Percentiles rank a stretch among this genome's conserved stretches.
Evolutionary conservation across 2,113 vertebrate genomes (phyloP).

Genomic region (Gopherus flavomarginatus): DNA sequence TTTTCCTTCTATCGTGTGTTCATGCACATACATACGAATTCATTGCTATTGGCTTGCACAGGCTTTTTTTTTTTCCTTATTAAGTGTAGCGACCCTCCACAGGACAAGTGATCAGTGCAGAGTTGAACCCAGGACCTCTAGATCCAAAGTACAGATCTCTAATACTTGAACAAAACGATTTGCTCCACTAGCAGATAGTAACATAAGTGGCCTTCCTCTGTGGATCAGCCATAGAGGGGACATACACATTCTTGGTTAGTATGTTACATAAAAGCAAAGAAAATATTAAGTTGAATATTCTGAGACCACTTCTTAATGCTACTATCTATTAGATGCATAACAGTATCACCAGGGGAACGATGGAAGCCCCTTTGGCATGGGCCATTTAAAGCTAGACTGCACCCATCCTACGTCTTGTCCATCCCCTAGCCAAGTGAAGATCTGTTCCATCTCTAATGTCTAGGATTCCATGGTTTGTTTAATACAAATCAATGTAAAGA

Average conservation of each 20-base stretch:
- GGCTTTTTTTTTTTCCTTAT: background rate
- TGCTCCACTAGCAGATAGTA: background rate
- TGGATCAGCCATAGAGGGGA: background rate
- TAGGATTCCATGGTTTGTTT: background rate
- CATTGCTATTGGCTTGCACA: background rate
- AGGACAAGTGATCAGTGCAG: background rate
- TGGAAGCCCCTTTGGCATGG: background rate
- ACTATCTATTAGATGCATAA: background rate
- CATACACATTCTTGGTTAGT: background rate
- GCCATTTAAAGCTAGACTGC: accelerated
- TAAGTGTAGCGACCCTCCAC: background rate
- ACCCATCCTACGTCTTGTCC: background rate
- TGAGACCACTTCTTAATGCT: background rate
- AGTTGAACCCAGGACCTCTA: background rate
- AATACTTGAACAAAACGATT: background rate
- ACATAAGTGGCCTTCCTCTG: background rate
- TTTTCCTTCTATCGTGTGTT: background rate
- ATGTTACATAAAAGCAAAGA: background rate
- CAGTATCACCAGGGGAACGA: background rate
- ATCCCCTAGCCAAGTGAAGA: background rate
- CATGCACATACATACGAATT: background rate
- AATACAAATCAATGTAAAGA: background rate
- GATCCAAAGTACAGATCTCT: background rate
- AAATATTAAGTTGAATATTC: background rate
- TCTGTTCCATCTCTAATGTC: background rate